Evolutionary conservation across 37 sponge, comb jelly and placozoan species (phyloP).

Genomic region (Spongilla lacustris): DNA sequence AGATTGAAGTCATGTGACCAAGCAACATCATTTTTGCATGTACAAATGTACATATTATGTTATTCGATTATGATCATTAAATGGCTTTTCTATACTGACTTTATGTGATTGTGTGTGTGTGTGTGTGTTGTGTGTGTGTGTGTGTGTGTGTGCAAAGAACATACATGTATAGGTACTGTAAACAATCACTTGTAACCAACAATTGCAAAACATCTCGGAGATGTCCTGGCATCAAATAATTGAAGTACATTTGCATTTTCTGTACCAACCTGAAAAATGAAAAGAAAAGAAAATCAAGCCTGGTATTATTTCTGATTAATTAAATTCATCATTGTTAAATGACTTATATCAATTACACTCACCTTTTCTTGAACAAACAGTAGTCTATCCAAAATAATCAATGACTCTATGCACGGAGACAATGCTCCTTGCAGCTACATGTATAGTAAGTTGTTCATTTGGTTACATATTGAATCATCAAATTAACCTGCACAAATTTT

Average conservation of each 20-base stretch:
- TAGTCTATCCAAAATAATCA: slow-evolving; percentile 61
- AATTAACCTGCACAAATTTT: neutral
- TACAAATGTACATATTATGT: neutral
- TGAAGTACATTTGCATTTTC: slow-evolving; percentile 8
- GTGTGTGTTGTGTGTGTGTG: no score
- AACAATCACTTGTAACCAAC: neutral
- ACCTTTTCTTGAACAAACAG: slow-evolving; percentile 54
- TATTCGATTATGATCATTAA: neutral
- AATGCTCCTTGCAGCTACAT: slow-evolving; percentile 48
- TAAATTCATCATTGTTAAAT: no score
- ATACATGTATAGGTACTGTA: no score
- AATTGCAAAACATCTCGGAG: slow-evolving; percentile 52
- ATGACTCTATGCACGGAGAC: slow-evolving; percentile 53
- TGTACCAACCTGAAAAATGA: neutral
- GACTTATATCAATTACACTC: neutral
- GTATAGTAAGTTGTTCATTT: neutral
- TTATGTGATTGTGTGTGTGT: no score
- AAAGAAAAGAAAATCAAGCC: neutral
- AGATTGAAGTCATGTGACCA: neutral
- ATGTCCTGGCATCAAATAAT: slow-evolving; percentile 33
- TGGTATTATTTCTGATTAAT: no score
- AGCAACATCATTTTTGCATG: no score
- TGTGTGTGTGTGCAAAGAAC: no score
- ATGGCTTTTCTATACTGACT: neutral
- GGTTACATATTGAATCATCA: neutral